Base-by-base conservation (phyloP, 1,140 invertebrate species). In the Camponotus floridanus region DNA sequence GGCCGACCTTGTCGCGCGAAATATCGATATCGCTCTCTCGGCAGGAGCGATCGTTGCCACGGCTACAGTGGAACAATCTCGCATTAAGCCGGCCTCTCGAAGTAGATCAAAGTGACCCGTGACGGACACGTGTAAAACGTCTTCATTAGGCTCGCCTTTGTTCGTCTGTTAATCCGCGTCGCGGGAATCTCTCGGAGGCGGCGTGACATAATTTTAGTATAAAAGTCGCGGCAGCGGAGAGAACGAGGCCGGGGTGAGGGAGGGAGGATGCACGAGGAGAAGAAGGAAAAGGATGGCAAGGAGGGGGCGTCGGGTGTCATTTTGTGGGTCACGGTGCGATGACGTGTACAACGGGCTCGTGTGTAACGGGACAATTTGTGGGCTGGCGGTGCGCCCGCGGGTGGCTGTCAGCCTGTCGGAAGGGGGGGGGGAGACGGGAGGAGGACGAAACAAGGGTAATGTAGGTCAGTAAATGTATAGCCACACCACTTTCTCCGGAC, bases 401-500 rank as follows among this genome's bases (percentile, higher is more conserved):
- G 89, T 87, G 87, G 86, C 85, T 90, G 88, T 89, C 86, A 83
- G 87, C 51, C 39, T 39, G 31, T 45, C 59, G 33, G 36, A 55
- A 71, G 74, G 39, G 55, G 81, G 67, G 76, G 86, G 39, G 33
- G 57, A 36, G 80, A 39, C 55, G 55, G 15, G 21, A 36, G 36
- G 18, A 71, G 55, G 55, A 68, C 79, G 62, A 87, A 88, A 85
- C 85, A 71, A 90, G 92, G 93, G 93, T 94, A 94, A 95, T 95
- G 94, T 94, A 94, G 94, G 94, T 95, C 94, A 95, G 94, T 95
- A 95, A 94, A 94, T 92, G 94, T 92, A 92, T 88, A 91, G 90
- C 80, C 88, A 93, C 88, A 93, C 88, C 94, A 95, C 94, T 95
- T 95, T 95, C 94, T 94, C 94, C 94, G 92, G 91, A 91, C 94